These are phyloP conservation scores for Orthosia gothica DNA, from an alignment of 2,888 invertebrate genomes.

Conservation along the genomic window DNA sequence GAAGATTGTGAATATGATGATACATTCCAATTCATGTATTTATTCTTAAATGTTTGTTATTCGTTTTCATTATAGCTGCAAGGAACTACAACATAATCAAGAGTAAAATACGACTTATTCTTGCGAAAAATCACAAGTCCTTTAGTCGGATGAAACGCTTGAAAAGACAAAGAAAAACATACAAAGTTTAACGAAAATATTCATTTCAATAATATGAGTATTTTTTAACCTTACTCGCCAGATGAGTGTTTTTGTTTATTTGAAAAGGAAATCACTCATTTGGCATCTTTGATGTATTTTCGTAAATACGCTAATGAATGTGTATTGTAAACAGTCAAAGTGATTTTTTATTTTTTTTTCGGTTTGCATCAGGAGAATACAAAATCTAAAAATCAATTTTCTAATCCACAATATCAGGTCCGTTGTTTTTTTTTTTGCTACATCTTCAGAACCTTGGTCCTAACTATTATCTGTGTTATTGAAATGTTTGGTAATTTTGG, in stretches of 20 bases:
- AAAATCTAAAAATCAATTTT: neutral
- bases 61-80: too few relatives aligned
- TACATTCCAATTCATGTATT: too few relatives aligned
- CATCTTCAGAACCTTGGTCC: too few relatives aligned
- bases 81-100: neutral
- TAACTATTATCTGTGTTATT: too few relatives aligned
- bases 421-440: too few relatives aligned
- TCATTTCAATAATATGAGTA: constrained; percentile 3
- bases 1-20: too few relatives aligned
- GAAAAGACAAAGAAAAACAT: neutral
- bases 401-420: neutral
- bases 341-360: neutral
- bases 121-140: neutral
- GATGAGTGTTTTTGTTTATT: neutral
- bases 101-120: too few relatives aligned
- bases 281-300: constrained; percentile 13
- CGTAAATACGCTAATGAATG: neutral
- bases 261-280: neutral
- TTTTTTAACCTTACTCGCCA: constrained; percentile 19
- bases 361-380: too few relatives aligned
- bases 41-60: too few relatives aligned
- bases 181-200: neutral
- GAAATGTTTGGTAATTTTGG: too few relatives aligned
- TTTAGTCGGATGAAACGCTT: neutral
- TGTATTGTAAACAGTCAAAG: neutral